These are phyloP conservation scores for Carterocephalus palaemon DNA, from an alignment of 2,888 invertebrate genomes.

Conservation along the genomic window DNA sequence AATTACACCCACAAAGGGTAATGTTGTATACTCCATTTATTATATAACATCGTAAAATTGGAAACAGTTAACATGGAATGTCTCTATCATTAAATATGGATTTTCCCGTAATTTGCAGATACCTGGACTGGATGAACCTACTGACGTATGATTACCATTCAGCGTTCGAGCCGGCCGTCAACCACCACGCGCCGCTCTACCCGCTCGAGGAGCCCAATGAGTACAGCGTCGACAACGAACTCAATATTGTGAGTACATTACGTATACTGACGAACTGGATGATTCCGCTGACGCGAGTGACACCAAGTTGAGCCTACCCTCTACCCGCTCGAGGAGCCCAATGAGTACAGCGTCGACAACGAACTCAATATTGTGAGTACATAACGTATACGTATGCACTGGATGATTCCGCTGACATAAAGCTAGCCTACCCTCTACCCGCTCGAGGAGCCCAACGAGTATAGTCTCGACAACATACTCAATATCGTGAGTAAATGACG, in stretches of 20 bases:
- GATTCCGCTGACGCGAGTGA: slow-evolving; percentile 92
- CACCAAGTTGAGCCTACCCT: slow-evolving; percentile 94
- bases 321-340: slow-evolving; percentile 87
- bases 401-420: slow-evolving; percentile 96
- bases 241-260: slow-evolving; percentile 88
- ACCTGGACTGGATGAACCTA: slow-evolving; percentile 95
- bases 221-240: slow-evolving; percentile 91
- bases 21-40: too few species aligned
- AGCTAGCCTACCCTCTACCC: slow-evolving; percentile 90
- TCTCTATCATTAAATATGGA: too few species aligned
- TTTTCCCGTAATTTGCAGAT: slow-evolving; percentile 77
- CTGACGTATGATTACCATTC: slow-evolving; percentile 96
- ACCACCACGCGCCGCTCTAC: slow-evolving; percentile 93
- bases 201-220: slow-evolving; percentile 89
- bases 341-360: slow-evolving; percentile 91
- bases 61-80: too few species aligned
- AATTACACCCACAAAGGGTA: too few species aligned
- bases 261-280: slow-evolving; percentile 83
- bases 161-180: slow-evolving; percentile 92
- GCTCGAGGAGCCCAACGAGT: slow-evolving; percentile 89
- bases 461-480: slow-evolving; percentile 91
- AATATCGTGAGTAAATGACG: slow-evolving; percentile 86
- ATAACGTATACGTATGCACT: slow-evolving; percentile 73
- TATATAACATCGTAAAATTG: too few species aligned
- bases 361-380: slow-evolving; percentile 92